Base-by-base conservation (phyloP, 2,113 vertebrate genomes). In the Oreocharis arfaki region DNA sequence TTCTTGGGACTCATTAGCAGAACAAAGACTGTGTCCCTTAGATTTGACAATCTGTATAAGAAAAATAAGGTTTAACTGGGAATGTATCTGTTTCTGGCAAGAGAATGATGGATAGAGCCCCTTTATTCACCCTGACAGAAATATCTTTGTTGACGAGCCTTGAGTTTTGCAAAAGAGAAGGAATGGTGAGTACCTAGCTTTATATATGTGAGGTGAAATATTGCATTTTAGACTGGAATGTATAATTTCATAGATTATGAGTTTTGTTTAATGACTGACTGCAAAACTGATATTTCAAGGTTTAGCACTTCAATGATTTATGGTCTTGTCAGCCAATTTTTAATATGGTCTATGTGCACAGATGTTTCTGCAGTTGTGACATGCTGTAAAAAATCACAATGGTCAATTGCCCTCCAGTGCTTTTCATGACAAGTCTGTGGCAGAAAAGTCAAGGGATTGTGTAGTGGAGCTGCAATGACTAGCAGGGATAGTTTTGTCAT, bases 241-340 rank as follows among this genome's bases (percentile, higher is more conserved):
- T 84, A 85, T 94, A 90, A 96, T 94, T 94, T 96, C 75, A 87
- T 74, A 95, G 53, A 88, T 97, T 95, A 95, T 92, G 49, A 95
- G 35, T 96, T 97, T 96, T 87, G 49, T 87, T 85, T 97, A 96
- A 97, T 95, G 84, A 96, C 76, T 94, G 78, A 79, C 82, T 95
- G 82, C 88, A 78, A 90, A 96, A 86, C 47, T 88, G 76, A 30
- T 94, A 91, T 94, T 97, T 90, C 92, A 88, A n/a, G 50, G 16
- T 82, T 97, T 77, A 92, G 80, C 12, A 47, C 90, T 91, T 42
- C 87, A 79, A 46, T 95, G 87, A 97, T 96, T 97, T 95, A 96
- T 89, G 59, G n/a, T 87, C 60, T 90, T 97, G 85, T 94, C 79
- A 96, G 84, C 0, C 5, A 71, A 70, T 93, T 65, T 95, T 95